These are phyloP conservation scores for Metacarcinus magister DNA, from an alignment of 2,888 invertebrate species.

Conservation along the genomic window DNA sequence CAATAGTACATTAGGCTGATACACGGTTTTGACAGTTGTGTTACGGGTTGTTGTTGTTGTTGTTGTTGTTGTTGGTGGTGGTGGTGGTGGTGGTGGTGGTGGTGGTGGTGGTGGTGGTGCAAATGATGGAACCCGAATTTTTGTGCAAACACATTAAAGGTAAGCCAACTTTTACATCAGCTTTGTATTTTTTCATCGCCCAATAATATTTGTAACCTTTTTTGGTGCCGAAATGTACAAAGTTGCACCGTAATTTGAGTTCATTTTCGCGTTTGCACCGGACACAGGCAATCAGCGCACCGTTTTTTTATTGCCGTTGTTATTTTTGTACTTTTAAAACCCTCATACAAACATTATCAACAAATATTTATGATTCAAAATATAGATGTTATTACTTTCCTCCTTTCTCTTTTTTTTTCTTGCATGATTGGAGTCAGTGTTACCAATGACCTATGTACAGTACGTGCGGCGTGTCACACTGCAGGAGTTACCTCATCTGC, in stretches of 20 bases:
- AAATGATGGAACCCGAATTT: not conserved
- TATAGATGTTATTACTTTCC: not conserved
- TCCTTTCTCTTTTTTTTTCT: not conserved
- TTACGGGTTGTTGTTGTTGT: no score
- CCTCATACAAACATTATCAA: not conserved
- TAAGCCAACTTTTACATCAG: slow-evolving; percentile 18
- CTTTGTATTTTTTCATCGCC: not conserved
- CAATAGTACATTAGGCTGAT: slow-evolving; percentile 18
- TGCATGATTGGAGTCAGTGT: not conserved
- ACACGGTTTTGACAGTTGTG: not conserved
- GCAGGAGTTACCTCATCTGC: not conserved
- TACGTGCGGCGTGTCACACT: not conserved
- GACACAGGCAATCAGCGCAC: slow-evolving; percentile 6
- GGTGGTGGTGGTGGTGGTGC: not conserved
- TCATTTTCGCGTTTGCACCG: not conserved
- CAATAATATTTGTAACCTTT: not conserved
- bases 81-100: slow-evolving; percentile 11
- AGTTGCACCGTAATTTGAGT: slow-evolving; percentile 16
- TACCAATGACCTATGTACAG: not conserved
- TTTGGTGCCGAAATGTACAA: not conserved
- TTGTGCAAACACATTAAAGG: not conserved
- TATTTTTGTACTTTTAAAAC: not conserved
- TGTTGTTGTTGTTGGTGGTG: not conserved
- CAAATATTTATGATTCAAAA: not conserved
- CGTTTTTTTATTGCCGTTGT: not conserved